phyloP scores from a whole-genome alignment of 2,888 invertebrate species.

The Sminthurinus aureus region DNA sequence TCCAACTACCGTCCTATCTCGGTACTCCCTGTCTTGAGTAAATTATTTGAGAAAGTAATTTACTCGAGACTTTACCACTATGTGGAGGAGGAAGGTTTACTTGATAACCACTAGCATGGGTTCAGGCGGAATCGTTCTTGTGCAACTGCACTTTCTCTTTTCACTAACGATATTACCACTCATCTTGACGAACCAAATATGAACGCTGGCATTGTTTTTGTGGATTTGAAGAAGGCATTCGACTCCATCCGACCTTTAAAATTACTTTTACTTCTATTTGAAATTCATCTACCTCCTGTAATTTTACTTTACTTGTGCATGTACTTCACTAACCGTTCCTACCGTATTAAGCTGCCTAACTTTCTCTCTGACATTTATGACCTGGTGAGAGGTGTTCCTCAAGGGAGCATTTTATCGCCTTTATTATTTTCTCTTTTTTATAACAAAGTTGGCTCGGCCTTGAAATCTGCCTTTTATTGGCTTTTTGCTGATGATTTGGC shows the following conservation, averaged over 20 bases:
- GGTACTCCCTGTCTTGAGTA: background rate
- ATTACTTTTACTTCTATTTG: background rate
- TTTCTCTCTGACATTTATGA: background rate
- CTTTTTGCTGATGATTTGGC: slow-evolving; percentile 31
- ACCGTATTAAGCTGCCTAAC: background rate
- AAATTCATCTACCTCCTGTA: background rate
- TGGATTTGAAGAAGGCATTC: slow-evolving; percentile 24
- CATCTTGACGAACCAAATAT: background rate
- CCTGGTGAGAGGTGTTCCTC: background rate
- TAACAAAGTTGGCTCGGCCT: background rate
- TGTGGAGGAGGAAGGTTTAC: background rate
- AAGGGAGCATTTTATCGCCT: slow-evolving; percentile 20
- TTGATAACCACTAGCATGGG: background rate
- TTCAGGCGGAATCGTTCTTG: background rate
- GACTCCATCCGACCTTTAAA: slow-evolving; percentile 9
- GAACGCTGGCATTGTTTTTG: slow-evolving; percentile 4
- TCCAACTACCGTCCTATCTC: background rate
- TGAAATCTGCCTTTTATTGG: background rate
- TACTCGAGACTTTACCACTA: background rate
- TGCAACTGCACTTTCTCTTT: slow-evolving; percentile 8
- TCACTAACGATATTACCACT: background rate
- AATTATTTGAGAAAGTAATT: slow-evolving; percentile 18
- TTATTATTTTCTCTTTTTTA: slow-evolving; percentile 8
- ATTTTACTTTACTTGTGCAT: background rate
- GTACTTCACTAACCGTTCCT: background rate